Base-by-base conservation (phyloP, 64 coral and sea anemone genomes). In the Stichodactyla helianthus region DNA sequence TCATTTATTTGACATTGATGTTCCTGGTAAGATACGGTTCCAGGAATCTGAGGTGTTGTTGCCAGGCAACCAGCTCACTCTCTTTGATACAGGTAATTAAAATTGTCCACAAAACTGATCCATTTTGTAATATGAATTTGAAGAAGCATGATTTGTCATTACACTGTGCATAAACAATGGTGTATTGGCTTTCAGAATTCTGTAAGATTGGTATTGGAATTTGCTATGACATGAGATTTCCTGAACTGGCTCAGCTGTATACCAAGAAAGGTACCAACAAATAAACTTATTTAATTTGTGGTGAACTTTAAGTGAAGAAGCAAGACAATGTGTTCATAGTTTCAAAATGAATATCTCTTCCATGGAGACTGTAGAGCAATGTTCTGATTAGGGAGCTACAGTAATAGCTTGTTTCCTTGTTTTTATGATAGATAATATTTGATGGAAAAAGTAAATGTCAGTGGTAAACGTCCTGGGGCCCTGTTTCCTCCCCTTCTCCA, bases 151-250 rank as follows among this genome's bases (percentile, higher is more conserved):
- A 44, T 44, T 44, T 44, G 35, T 3, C 35, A 44, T 44, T 44
- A 44, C 35, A 44, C 35, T 44, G 35, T 44, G 2, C 35, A 44
- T 44, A 44, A 44, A 44, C 35, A 44, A 58, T 58, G 8, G 65
- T 71, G 5, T 74, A 18, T 88, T 86, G 44, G 11, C 14, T 85
- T 60, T 14, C 88, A 98, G 95, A 93, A 84, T 86, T 88, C 20
- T 98, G 95, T 89, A 92, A 98, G 89, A 91, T 98, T 85, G 95
- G 95, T 51, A 84, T 98, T 89, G 95, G 92, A 52, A 98, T 98
- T 56, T 98, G 95, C 25, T 98, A 98, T 92, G 95, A 98, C 56
- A 87, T 98, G 27, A 79, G 92, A 35, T 98, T 98, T 88, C 84
- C 89, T 64, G 95, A 98, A 52, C 78, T 98, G 89, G 92, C 95